phyloP scores from a whole-genome alignment of 2,797 vertebrate genomes.

The Leptoclinus maculatus region DNA sequence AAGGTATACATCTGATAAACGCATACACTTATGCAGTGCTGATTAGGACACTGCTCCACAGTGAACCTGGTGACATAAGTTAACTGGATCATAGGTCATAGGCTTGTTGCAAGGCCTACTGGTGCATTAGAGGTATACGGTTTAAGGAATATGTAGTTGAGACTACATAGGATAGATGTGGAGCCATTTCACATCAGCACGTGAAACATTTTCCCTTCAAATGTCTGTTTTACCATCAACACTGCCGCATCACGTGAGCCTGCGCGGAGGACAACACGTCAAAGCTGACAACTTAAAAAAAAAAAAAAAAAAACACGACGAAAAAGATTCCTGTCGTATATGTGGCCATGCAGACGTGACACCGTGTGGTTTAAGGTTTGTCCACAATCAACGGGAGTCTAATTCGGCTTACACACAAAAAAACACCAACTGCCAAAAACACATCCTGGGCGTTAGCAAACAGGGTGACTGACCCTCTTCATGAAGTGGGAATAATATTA shows the following conservation, averaged over 20 bases:
- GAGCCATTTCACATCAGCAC: not conserved
- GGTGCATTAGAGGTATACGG: not conserved
- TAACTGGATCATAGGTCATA: constrained; percentile 60
- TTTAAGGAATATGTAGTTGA: not conserved
- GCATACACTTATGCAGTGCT: constrained; percentile 22
- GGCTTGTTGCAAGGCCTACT: not conserved
- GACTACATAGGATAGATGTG: not conserved
- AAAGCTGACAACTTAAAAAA: constrained; percentile 47
- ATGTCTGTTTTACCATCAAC: constrained; percentile 9
- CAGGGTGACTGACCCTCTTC: not conserved
- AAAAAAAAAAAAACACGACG: not conserved
- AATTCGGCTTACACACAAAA: constrained; percentile 15
- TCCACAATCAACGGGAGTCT: accelerated
- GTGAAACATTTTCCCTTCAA: not conserved
- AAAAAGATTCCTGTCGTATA: not conserved
- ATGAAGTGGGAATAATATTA: not conserved
- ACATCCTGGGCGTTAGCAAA: not conserved
- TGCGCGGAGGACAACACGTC: not conserved
- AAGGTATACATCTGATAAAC: constrained; percentile 66
- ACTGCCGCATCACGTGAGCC: constrained; percentile 14
- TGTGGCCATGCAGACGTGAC: accelerated
- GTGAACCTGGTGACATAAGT: constrained; percentile 16
- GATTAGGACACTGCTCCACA: not conserved
- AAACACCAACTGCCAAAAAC: not conserved
- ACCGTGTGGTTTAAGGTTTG: accelerated